Conservation (phyloP, 1,140 invertebrate species). For the Watersipora subatra region DNA sequence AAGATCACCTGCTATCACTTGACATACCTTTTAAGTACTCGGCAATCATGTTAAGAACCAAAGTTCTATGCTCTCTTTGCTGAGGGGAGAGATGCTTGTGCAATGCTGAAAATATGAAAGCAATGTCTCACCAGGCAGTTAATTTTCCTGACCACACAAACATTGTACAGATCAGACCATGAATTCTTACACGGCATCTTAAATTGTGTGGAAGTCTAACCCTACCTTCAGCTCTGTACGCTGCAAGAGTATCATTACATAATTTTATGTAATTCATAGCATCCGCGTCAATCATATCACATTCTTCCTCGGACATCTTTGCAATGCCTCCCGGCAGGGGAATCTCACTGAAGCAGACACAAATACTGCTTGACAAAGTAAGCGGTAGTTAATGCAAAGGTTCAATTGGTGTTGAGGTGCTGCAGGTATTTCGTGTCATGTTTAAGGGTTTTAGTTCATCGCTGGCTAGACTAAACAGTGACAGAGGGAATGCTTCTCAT, state of each 20-base stretch:
- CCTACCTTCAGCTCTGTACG: slow-evolving; percentile 52
- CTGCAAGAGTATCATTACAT: slow-evolving; percentile 60
- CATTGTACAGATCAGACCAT: not conserved
- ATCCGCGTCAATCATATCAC: slow-evolving; percentile 68
- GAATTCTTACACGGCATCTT: not conserved
- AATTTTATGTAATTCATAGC: slow-evolving; percentile 69
- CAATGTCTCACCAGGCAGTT: not conserved
- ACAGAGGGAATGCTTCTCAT: too few species aligned
- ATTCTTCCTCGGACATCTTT: slow-evolving; percentile 61
- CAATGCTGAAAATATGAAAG: slow-evolving; percentile 14
- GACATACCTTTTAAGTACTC: slow-evolving; percentile 49
- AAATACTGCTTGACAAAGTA: too few species aligned
- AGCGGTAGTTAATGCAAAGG: too few species aligned
- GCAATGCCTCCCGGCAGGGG: slow-evolving; percentile 42
- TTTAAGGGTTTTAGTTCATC: too few species aligned
- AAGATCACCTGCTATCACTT: too few species aligned
- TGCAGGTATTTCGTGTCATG: too few species aligned
- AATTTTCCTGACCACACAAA: not conserved
- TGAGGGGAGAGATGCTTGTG: slow-evolving; percentile 42
- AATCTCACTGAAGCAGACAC: too few species aligned
- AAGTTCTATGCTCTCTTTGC: slow-evolving; percentile 63
- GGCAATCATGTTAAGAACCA: slow-evolving; percentile 59
- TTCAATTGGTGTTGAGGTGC: too few species aligned
- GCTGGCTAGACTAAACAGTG: too few species aligned
- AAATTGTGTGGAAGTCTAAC: not conserved